These are phyloP conservation scores for Ichneumoninae sp. DNA, from an alignment of 2,888 invertebrate genomes.

Conservation along the genomic window DNA sequence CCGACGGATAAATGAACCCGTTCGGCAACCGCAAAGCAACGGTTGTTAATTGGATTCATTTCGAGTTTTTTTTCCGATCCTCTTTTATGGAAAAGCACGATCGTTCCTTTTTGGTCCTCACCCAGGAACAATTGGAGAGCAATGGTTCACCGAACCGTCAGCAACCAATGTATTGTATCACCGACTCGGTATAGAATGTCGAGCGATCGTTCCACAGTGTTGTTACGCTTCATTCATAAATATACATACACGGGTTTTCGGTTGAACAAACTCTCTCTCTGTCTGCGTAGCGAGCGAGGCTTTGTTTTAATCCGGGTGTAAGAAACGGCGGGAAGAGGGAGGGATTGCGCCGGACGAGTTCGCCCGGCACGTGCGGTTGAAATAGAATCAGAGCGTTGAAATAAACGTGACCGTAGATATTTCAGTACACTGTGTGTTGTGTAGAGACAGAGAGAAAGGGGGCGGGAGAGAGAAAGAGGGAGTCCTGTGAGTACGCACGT, in stretches of 20 bases:
- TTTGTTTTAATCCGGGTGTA: slow-evolving; percentile 24
- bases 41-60: too few species aligned
- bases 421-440: slow-evolving; percentile 42
- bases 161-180: too few species aligned
- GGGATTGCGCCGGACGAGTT: background rate
- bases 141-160: too few species aligned
- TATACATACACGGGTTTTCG: slow-evolving; percentile 1
- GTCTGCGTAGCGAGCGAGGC: slow-evolving; percentile 14
- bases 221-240: too few species aligned
- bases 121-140: too few species aligned
- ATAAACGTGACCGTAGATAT: slow-evolving; percentile 49
- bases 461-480: background rate
- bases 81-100: too few species aligned
- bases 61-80: too few species aligned
- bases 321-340: slow-evolving; percentile 6
- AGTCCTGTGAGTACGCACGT: slow-evolving; percentile 35
- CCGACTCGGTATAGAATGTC: too few species aligned
- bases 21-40: too few species aligned
- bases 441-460: slow-evolving; percentile 4
- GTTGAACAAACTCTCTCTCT: slow-evolving; percentile 30
- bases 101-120: too few species aligned
- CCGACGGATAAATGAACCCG: too few species aligned
- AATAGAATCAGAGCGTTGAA: slow-evolving; percentile 51
- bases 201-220: too few species aligned
- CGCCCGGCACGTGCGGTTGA: slow-evolving; percentile 35